Conservation (phyloP, 2,113 vertebrate species). For the Albula glossodonta region DNA sequence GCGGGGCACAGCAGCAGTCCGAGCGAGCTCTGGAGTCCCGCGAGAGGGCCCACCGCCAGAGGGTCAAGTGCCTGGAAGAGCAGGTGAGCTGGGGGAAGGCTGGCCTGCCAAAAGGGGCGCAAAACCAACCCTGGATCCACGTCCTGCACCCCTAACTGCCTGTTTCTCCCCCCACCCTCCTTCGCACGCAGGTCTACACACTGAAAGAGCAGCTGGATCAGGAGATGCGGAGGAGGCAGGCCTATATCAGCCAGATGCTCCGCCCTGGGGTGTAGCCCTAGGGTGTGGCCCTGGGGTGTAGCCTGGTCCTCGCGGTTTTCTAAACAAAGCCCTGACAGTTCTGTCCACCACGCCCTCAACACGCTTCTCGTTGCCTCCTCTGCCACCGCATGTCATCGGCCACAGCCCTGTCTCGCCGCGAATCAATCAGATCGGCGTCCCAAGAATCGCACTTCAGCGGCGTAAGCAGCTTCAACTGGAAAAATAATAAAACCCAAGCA, state of each 20-base stretch:
- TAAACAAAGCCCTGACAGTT: too few species aligned
- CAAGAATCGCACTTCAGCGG: neutral
- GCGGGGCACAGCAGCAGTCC: slow-evolving; percentile 60
- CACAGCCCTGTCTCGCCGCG: neutral
- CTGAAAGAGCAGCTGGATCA: slow-evolving; percentile 72
- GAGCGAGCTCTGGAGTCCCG: slow-evolving; percentile 58
- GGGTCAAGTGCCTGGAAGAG: slow-evolving; percentile 64
- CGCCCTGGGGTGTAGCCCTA: slow-evolving; percentile 48
- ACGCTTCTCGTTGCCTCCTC: neutral
- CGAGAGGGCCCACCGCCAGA: slow-evolving; percentile 65
- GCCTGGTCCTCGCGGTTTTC: too few species aligned
- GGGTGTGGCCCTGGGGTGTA: too few species aligned
- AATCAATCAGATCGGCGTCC: neutral
- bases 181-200: slow-evolving; percentile 58
- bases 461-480: slow-evolving; percentile 4
- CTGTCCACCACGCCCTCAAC: neutral
- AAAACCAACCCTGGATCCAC: neutral
- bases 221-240: slow-evolving; percentile 57
- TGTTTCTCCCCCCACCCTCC: neutral
- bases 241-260: slow-evolving; percentile 57
- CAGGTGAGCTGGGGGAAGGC: slow-evolving; percentile 57
- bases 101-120: neutral
- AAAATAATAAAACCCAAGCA: neutral
- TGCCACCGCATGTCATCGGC: neutral
- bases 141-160: neutral